A percentile compares a stretch with the other conserved stretches of the same genome.
These are phyloP conservation scores for Machimus rusticus DNA, from an alignment of 2,888 invertebrate genomes.

Conservation along the genomic window DNA sequence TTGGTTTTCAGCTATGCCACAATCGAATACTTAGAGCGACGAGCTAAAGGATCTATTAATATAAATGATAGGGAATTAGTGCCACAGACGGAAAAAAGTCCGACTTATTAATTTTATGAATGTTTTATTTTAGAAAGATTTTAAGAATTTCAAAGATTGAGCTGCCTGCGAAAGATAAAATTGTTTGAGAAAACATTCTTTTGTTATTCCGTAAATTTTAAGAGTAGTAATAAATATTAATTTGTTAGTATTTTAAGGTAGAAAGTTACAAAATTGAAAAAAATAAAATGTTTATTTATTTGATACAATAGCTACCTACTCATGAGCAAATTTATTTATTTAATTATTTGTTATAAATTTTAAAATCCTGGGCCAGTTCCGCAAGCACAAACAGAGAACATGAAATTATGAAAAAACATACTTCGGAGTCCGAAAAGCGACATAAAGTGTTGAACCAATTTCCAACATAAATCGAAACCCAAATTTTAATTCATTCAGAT, in stretches of 20 bases:
- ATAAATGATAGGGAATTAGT: constrained; percentile 49
- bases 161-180: background rate
- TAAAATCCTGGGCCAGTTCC: no score
- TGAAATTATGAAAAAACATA: no score
- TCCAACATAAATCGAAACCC: background rate
- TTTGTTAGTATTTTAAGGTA: background rate
- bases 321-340: no score
- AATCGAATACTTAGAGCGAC: constrained; percentile 55
- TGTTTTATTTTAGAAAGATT: background rate
- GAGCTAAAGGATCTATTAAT: constrained; percentile 48
- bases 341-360: no score
- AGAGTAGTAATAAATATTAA: no score
- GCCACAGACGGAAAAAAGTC: constrained; percentile 27
- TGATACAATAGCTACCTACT: no score
- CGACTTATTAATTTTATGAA: background rate
- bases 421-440: background rate
- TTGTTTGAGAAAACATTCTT: background rate
- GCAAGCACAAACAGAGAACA: no score
- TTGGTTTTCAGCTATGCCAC: constrained; percentile 54
- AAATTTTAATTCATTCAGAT: background rate
- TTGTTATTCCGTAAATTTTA: no score
- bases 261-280: background rate
- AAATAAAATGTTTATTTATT: background rate
- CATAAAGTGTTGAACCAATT: background rate
- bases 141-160: background rate